These are phyloP conservation scores for Caranx ignobilis DNA, from an alignment of 2,113 vertebrate species.

Conservation along the genomic window DNA sequence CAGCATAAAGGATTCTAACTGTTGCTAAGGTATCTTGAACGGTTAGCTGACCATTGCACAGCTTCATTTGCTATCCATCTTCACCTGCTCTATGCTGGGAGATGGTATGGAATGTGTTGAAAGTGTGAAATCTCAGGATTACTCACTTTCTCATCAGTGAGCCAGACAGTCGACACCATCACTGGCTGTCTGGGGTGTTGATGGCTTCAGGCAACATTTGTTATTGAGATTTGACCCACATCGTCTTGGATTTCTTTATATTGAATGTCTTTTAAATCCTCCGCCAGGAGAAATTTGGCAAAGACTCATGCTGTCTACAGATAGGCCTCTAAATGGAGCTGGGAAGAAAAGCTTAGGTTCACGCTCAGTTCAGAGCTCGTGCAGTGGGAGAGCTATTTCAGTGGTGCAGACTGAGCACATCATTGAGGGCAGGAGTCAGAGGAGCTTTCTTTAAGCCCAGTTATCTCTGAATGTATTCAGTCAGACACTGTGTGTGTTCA, in stretches of 20 bases:
- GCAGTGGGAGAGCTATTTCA: conserved; percentile 53
- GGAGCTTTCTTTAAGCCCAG: conserved; percentile 22
- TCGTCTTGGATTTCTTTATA: conserved; percentile 54
- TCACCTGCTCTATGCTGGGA: conserved; percentile 57
- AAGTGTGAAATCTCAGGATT: conserved; percentile 62
- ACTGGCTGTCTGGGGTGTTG: conserved; percentile 45
- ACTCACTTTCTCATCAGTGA: conserved; percentile 58
- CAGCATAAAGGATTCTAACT: conserved; percentile 65
- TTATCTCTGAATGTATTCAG: conserved; percentile 27
- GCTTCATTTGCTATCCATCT: conserved; percentile 47
- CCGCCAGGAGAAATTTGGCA: conserved; percentile 70
- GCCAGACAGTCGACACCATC: conserved; percentile 55
- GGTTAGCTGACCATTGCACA: conserved; percentile 53
- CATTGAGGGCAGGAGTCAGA: conserved; percentile 30
- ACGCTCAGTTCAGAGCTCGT: conserved; percentile 76
- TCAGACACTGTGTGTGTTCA: conserved; percentile 22
- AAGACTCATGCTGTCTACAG: conserved; percentile 53
- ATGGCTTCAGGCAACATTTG: conserved; percentile 65
- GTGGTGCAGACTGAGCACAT: conserved; percentile 40
- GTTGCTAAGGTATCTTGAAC: conserved; percentile 77
- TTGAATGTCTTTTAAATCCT: conserved; percentile 47
- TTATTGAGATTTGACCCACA: conserved; percentile 61
- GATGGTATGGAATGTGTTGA: conserved; percentile 42
- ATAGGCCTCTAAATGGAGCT: conserved; percentile 40
- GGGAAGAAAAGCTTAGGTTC: conserved; percentile 62